Conservation (phyloP, 2,888 invertebrate genomes). For the Fragum fragum region DNA sequence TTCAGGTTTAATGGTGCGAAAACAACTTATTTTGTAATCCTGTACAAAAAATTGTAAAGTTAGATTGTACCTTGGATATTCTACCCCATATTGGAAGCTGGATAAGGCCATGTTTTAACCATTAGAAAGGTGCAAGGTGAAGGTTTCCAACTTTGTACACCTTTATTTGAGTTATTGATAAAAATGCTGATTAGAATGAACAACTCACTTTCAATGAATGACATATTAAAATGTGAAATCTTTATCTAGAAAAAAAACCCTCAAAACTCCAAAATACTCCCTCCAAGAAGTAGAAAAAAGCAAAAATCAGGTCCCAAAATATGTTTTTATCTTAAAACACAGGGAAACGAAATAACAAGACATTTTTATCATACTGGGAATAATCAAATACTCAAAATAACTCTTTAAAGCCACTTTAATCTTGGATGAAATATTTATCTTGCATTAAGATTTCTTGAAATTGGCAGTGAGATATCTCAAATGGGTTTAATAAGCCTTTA, state of each 20-base stretch:
- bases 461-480: neutral
- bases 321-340: too few species aligned
- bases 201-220: too few species aligned
- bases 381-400: constrained; percentile 8
- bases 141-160: too few species aligned
- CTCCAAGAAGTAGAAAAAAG: too few species aligned
- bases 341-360: too few species aligned
- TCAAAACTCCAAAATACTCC: too few species aligned
- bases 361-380: neutral
- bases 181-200: too few species aligned
- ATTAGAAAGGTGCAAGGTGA: neutral
- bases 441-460: constrained; percentile 11
- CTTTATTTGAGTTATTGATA: too few species aligned
- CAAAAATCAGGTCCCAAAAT: too few species aligned
- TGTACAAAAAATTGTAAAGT: constrained; percentile 15
- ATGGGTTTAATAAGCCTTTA: constrained; percentile 6
- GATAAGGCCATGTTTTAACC: constrained; percentile 10
- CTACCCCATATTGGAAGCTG: neutral
- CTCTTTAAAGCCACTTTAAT: constrained; percentile 5
- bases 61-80: constrained; percentile 7
- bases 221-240: too few species aligned
- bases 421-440: constrained; percentile 14
- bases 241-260: too few species aligned
- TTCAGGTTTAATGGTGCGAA: constrained; percentile 24
- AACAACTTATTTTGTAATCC: constrained; percentile 31